Base-by-base conservation (phyloP, 2,797 vertebrate genomes). In the Sciurus carolinensis region DNA sequence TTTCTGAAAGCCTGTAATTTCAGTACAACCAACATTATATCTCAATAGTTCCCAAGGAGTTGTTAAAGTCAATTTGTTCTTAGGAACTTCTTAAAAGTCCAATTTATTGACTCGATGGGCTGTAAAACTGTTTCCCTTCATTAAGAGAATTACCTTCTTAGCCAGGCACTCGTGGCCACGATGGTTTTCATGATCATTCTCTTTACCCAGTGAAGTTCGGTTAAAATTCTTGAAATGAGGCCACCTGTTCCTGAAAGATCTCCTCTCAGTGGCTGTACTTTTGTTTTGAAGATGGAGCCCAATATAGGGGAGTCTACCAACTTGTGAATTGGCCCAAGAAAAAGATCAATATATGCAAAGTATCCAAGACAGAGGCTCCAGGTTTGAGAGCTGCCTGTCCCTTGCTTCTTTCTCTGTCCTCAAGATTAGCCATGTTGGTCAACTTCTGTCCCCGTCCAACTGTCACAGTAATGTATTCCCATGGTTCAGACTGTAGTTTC, bases 31-130 rank as follows among this genome's bases (percentile, higher is more conserved):
- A 98, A 93, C 93, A 17, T 82, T 90, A 87, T 93, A 67, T 75
- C 94, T 81, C 79, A 54, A 0, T 52, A 4, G 90, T 87, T 93
- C 72, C 94, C 83, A 1, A 69, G 97, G 93, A 96, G 71, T 79
- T 97, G 62, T 91, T 97, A 94, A 97, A 57, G 93, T 30, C 96
- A 52, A 2, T 96, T 92, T 97, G 69, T 97, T 97, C 94, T 96
- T 7, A 0, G 90, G 94, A 95, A 97, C 94, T 95, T 95, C 85
- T 96, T 95, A 62, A 83, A 93, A 85, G 97, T 33, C 80, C 76
- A 0, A 42, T 81, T 97, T 97, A 97, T 97, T 97, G 96, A 94
- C 96, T 86, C 69, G 88, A 87, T 84, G 92, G 90, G 9, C 64
- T 91, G 77, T 97, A 36, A 97, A 95, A 20, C 87, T 20, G 79